Evolutionary conservation across 2,113 vertebrate species (phyloP).

Genomic region (Perca schrenkii): DNA sequence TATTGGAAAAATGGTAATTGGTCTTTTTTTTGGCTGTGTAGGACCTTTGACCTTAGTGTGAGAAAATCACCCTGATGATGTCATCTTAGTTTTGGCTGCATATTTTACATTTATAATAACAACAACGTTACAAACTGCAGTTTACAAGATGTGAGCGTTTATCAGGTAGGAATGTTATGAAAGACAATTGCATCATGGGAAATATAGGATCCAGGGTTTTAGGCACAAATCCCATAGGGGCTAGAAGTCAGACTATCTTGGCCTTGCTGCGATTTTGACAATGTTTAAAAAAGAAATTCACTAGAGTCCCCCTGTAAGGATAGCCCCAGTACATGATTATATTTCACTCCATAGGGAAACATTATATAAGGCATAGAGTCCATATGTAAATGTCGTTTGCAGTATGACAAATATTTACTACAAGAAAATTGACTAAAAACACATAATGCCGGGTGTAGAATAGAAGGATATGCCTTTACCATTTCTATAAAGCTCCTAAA

Average conservation of each 20-base stretch:
- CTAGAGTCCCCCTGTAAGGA: not conserved
- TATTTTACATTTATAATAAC: too few relatives aligned
- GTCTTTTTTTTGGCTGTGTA: not conserved
- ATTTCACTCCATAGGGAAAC: not conserved
- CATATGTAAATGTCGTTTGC: not conserved
- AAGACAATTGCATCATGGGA: not conserved
- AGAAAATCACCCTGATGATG: not conserved
- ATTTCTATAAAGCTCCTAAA: not conserved
- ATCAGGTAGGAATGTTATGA: not conserved
- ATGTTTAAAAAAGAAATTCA: too few relatives aligned
- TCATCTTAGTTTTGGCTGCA: not conserved
- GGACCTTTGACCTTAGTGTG: not conserved
- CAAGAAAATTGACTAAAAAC: not conserved
- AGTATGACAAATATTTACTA: not conserved
- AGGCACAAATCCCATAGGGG: not conserved
- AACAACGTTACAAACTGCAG: too few relatives aligned
- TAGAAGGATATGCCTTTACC: not conserved
- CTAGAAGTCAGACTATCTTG: not conserved
- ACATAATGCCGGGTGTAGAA: not conserved
- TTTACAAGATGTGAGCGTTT: not conserved
- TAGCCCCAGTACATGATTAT: not conserved
- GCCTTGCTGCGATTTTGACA: not conserved
- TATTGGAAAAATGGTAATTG: too few relatives aligned
- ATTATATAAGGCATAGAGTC: not conserved
- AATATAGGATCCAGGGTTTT: not conserved